Evolutionary conservation across 2,888 invertebrate species (phyloP).

Genomic region (Morpho achilles): DNA sequence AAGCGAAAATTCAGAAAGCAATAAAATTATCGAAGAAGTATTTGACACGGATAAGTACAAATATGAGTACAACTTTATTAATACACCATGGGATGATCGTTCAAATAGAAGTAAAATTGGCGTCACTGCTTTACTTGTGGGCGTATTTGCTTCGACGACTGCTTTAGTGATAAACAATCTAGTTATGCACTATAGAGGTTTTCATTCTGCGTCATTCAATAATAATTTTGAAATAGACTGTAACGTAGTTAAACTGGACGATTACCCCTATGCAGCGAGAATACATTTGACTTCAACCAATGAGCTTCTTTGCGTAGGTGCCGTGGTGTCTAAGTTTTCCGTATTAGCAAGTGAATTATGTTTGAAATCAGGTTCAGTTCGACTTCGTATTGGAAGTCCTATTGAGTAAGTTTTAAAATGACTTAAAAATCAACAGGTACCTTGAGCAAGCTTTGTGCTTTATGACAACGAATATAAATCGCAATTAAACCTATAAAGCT

Average conservation of each 20-base stretch:
- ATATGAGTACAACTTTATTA: conserved; percentile 54
- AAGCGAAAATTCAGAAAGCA: conserved; percentile 35
- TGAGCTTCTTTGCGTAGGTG: conserved; percentile 59
- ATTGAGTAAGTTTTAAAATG: conserved; percentile 41
- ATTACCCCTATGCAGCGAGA: conserved; percentile 51
- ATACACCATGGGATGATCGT: conserved; percentile 62
- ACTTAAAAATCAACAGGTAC: no score
- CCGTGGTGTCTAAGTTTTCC: conserved; percentile 47
- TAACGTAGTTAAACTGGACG: conserved; percentile 48
- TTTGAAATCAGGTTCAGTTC: conserved; percentile 51
- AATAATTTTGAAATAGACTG: conserved; percentile 43
- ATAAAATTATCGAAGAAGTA: conserved; percentile 39
- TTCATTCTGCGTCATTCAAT: conserved; percentile 21
- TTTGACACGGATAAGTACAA: conserved; percentile 39
- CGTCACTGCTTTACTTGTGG: conserved; percentile 44
- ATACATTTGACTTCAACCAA: conserved; percentile 51
- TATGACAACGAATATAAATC: no score
- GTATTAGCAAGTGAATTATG: conserved; percentile 56
- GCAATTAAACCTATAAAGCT: no score
- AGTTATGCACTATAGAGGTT: conserved; percentile 47
- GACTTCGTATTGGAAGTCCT: conserved; percentile 48
- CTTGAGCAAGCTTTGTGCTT: no score
- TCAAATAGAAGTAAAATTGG: conserved; percentile 52
- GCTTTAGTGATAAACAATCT: conserved; percentile 50
- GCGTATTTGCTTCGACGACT: conserved; percentile 50